Conservation (phyloP, 2,888 invertebrate species). For the Fissipunctia ypsillon region DNA sequence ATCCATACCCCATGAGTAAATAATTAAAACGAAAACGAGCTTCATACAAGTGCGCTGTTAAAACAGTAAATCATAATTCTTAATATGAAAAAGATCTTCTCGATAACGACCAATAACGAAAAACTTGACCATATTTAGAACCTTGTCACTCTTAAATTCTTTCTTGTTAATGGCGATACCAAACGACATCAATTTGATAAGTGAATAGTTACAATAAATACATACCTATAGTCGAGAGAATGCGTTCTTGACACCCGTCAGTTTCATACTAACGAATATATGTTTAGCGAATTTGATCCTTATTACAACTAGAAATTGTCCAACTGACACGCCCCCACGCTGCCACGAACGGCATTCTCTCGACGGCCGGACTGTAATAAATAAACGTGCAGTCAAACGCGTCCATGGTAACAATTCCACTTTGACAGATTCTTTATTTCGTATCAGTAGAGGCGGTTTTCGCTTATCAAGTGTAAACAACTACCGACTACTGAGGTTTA, state of each 20-base stretch:
- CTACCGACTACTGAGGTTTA: background rate
- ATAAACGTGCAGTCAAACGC: background rate
- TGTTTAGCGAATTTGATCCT: too few relatives aligned
- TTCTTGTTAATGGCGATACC: background rate
- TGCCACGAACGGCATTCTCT: too few relatives aligned
- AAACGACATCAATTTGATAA: too few relatives aligned
- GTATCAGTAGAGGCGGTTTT: background rate
- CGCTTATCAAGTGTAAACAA: background rate
- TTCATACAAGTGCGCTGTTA: slow-evolving; percentile 1
- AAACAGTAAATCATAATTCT: background rate
- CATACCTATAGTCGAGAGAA: too few relatives aligned
- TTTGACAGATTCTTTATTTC: background rate
- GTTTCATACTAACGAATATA: too few relatives aligned
- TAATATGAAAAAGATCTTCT: background rate
- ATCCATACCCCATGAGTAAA: background rate
- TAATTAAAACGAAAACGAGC: background rate
- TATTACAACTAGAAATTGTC: too few relatives aligned
- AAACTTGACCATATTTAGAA: background rate
- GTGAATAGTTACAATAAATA: too few relatives aligned
- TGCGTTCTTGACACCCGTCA: too few relatives aligned
- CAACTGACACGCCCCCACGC: too few relatives aligned
- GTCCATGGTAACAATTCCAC: background rate
- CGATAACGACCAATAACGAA: background rate
- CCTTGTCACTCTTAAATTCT: background rate
- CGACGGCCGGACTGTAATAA: too few relatives aligned